phyloP scores from a whole-genome alignment of 2,797 vertebrate genomes.

The Girardinus metallicus region DNA sequence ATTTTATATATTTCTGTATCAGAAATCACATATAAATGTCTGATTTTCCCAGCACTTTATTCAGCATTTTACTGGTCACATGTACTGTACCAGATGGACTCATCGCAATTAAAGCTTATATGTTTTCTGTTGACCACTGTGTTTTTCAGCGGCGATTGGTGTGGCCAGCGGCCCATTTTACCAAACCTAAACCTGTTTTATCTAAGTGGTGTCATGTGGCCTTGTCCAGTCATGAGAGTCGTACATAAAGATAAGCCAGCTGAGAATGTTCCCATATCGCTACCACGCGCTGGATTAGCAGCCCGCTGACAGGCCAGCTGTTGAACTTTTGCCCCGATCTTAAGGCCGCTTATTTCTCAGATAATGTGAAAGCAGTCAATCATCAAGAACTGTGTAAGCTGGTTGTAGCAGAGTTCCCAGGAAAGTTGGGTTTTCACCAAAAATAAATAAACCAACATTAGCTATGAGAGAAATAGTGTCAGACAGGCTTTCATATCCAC shows the following conservation, averaged over 20 bases:
- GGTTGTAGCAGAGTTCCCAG: not conserved
- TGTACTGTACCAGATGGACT: slow-evolving; percentile 5
- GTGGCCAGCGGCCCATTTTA: slow-evolving; percentile 33
- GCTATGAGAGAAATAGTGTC: slow-evolving; percentile 45
- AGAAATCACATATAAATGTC: not conserved
- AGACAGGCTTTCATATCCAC: slow-evolving; percentile 14
- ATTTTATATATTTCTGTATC: not conserved
- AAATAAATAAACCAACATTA: slow-evolving; percentile 35
- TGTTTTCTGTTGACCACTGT: slow-evolving; percentile 1
- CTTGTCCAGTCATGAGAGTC: slow-evolving; percentile 48
- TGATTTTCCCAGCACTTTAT: not conserved
- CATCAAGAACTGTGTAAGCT: slow-evolving; percentile 18
- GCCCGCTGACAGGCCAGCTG: slow-evolving; percentile 61
- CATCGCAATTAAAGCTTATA: slow-evolving; percentile 18
- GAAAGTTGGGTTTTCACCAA: slow-evolving; percentile 31
- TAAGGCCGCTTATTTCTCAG: slow-evolving; percentile 32
- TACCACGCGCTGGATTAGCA: slow-evolving; percentile 67
- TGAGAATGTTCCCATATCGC: slow-evolving; percentile 61
- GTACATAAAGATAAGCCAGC: slow-evolving; percentile 48
- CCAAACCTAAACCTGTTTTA: slow-evolving; percentile 35
- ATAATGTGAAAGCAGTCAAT: slow-evolving; percentile 48
- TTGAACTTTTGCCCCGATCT: slow-evolving; percentile 59
- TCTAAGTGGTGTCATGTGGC: slow-evolving; percentile 33
- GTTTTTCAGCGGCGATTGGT: slow-evolving; percentile 23
- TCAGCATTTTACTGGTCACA: not conserved